A percentile compares a stretch with the other conserved stretches of the same genome.
Conservation (phyloP, 1,140 invertebrate species). For the Micrasema longulum region DNA sequence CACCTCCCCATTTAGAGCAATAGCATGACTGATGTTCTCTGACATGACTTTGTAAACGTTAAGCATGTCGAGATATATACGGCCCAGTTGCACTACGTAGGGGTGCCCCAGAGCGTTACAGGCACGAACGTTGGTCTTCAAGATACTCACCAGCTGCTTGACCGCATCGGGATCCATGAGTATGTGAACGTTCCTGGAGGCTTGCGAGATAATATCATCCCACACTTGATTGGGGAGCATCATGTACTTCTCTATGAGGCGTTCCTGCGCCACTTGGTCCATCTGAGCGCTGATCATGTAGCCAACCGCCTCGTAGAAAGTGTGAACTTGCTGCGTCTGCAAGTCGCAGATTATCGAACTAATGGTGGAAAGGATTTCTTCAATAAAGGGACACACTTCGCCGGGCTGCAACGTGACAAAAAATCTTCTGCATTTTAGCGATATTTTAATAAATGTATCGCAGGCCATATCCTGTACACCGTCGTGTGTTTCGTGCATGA, state of each 20-base stretch:
- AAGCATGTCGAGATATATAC: slow-evolving; percentile 98
- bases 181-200: slow-evolving; percentile 95
- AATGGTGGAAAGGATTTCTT: slow-evolving; percentile 97
- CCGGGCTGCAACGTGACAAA: slow-evolving; percentile 97
- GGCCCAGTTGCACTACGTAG: slow-evolving; percentile 94
- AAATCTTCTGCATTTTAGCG: slow-evolving; percentile 97
- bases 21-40: slow-evolving; percentile 97
- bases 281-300: slow-evolving; percentile 98
- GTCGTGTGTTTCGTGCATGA: slow-evolving; percentile 99
- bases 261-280: slow-evolving; percentile 90
- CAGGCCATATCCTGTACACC: slow-evolving; percentile 99
- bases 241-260: slow-evolving; percentile 98
- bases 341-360: slow-evolving; percentile 99
- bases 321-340: slow-evolving; percentile 98
- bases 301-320: slow-evolving; percentile 99
- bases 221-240: slow-evolving; percentile 96
- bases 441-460: slow-evolving; percentile 99
- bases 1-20: slow-evolving; percentile 92
- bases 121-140: slow-evolving; percentile 98
- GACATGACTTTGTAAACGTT: slow-evolving; percentile 99
- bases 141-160: slow-evolving; percentile 96
- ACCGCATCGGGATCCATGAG: slow-evolving; percentile 96
- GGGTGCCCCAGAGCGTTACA: slow-evolving; percentile 97
- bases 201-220: slow-evolving; percentile 98
- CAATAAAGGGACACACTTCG: slow-evolving; percentile 97